Evolutionary conservation across 2,888 invertebrate species (phyloP).

Genomic region (Bombylius discolor): DNA sequence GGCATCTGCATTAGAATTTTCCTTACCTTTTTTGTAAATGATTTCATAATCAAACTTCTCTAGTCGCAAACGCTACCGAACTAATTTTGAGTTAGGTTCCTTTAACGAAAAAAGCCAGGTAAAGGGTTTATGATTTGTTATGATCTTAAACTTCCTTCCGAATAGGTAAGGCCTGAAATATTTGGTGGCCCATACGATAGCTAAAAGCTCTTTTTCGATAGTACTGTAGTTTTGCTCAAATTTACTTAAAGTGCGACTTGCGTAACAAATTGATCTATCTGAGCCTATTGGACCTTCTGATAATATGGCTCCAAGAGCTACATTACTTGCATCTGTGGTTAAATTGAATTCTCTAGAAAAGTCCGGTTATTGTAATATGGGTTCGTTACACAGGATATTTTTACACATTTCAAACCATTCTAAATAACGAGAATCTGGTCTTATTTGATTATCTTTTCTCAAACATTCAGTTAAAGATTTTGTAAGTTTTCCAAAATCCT

Average conservation of each 20-base stretch:
- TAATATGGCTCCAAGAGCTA: slow-evolving; percentile 18
- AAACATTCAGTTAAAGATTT: no score
- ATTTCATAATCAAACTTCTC: no score
- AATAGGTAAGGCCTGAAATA: slow-evolving; percentile 21
- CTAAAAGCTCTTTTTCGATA: slow-evolving; percentile 19
- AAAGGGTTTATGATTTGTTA: slow-evolving; percentile 22
- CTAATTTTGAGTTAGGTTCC: no score
- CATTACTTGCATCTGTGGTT: slow-evolving; percentile 13
- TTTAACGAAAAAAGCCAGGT: no score
- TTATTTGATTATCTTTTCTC: no score
- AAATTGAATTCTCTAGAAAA: slow-evolving; percentile 1
- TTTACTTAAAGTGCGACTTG: slow-evolving; percentile 16
- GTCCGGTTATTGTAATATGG: not conserved
- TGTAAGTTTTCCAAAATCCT: no score
- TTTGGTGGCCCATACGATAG: slow-evolving; percentile 16
- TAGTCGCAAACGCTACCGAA: no score
- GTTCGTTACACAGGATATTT: not conserved
- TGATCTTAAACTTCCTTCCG: slow-evolving; percentile 18
- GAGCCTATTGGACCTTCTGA: slow-evolving; percentile 13
- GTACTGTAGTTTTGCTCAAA: slow-evolving; percentile 17
- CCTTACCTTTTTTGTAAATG: no score
- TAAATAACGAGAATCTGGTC: no score
- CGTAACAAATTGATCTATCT: slow-evolving; percentile 19
- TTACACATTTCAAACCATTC: no score
- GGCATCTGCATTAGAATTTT: no score